Evolutionary conservation across 2,888 invertebrate genomes (phyloP).

Genomic region (Creontiades dilutus): DNA sequence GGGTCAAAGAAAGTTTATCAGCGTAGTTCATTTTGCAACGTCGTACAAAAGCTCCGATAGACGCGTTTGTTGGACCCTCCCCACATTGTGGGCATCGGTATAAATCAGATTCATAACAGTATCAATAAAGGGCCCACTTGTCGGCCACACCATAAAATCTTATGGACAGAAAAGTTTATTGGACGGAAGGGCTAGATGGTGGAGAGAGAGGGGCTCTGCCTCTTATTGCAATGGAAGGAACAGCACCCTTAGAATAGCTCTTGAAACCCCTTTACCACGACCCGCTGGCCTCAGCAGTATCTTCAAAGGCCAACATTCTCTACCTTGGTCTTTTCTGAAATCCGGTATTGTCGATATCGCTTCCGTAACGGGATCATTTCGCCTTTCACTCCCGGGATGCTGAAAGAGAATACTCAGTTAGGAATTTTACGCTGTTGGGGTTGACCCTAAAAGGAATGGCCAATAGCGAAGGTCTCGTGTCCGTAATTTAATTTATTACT

Average conservation of each 20-base stretch:
- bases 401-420: slow-evolving; percentile 42
- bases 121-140: slow-evolving; percentile 70
- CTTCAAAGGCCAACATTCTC: slow-evolving; percentile 65
- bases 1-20: neutral
- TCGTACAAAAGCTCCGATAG: slow-evolving; percentile 30
- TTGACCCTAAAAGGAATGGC: slow-evolving; percentile 19
- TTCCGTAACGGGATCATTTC: slow-evolving; percentile 51
- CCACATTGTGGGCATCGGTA: slow-evolving; percentile 61
- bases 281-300: slow-evolving; percentile 69
- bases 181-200: slow-evolving; percentile 22
- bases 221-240: slow-evolving; percentile 64
- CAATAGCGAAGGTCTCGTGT: neutral
- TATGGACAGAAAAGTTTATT: slow-evolving; percentile 69
- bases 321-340: slow-evolving; percentile 66
- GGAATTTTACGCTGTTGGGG: slow-evolving; percentile 37
- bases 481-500: slow-evolving; percentile 1
- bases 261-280: slow-evolving; percentile 66
- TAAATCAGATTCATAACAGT: slow-evolving; percentile 71
- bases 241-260: slow-evolving; percentile 62
- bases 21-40: slow-evolving; percentile 11
- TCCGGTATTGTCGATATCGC: slow-evolving; percentile 66
- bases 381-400: slow-evolving; percentile 5
- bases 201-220: neutral
- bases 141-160: slow-evolving; percentile 68
- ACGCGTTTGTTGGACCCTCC: neutral